phyloP scores from a whole-genome alignment of 2,113 vertebrate species.

The Varanus komodoensis region DNA sequence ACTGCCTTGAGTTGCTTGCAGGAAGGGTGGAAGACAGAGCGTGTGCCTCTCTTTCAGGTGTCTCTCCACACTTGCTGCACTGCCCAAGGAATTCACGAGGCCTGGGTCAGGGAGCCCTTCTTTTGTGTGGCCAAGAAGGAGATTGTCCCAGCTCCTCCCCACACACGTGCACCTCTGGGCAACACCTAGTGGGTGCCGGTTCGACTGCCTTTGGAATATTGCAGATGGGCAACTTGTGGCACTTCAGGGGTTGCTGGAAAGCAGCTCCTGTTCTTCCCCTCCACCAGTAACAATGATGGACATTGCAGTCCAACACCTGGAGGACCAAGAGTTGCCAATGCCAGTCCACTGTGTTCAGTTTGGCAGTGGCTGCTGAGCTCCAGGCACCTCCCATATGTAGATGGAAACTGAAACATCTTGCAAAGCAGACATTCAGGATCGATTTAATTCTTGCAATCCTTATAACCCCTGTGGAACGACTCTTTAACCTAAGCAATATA shows the following conservation, averaged over 20 bases:
- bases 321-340: too few relatives aligned
- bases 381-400: background rate
- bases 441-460: background rate
- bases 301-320: too few relatives aligned
- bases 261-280: too few relatives aligned
- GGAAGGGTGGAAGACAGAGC: too few relatives aligned
- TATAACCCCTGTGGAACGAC: background rate
- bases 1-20: background rate
- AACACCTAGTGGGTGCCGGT: background rate
- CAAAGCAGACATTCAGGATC: background rate
- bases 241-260: too few relatives aligned
- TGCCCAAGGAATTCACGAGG: too few relatives aligned
- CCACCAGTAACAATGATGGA: too few relatives aligned
- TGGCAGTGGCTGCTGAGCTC: background rate
- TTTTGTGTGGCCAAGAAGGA: too few relatives aligned
- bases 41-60: too few relatives aligned
- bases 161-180: background rate
- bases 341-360: background rate
- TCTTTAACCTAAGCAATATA: background rate
- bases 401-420: background rate
- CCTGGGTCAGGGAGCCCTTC: too few relatives aligned
- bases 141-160: background rate
- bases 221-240: too few relatives aligned
- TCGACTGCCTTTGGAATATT: background rate
- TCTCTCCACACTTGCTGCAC: background rate